Evolutionary conservation across 2,888 invertebrate genomes (phyloP), one percentile per base, ranked within the genome.

Genomic region (Operophtera brumata): DNA sequence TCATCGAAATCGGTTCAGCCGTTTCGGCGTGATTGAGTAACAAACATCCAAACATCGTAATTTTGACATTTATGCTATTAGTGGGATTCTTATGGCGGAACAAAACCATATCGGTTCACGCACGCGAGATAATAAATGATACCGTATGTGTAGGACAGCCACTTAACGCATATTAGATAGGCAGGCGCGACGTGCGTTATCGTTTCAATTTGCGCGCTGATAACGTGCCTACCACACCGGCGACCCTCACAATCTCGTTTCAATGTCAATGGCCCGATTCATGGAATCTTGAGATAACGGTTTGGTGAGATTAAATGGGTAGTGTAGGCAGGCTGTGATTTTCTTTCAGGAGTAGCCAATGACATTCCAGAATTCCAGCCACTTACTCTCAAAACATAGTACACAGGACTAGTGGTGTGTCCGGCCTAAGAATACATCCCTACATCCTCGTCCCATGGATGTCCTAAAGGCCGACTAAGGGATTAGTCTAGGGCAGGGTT

Each of bases 91-190:
- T 20, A 20, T 20, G 4, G 30, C 30, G 30, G 5, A 30, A 30
- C 30, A 2, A 30, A 30, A 30, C 1, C 34, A 8, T 52, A 53
- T 53, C 52, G 32, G 14, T 43, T 47, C 39, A 47, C 53, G 43
- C 43, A 26, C 36, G 4, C 28, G 7, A 30, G 47, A 53, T 53
- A 53, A 53, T 53, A 53, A 53, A 28, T 44, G 43, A 44, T 47
- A 44, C 5, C 12, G 25, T 32, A 25, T 12, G 7, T n/a, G 36
- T 36, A 11, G 12, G 10, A 25, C 34, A 11, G 4, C 37, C 47
- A 47, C 36, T 47, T 54, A 39, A n/a, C 47, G 12, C 43, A 14
- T 40, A 34, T 39, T 13, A 42, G 40, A 43, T 30, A 7, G 30
- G 30, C 9, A 2, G 34, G 13, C n/a, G n/a, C 26, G 12, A 6